These are phyloP conservation scores for Clitarchus hookeri DNA, from an alignment of 2,888 invertebrate genomes.

Conservation along the genomic window DNA sequence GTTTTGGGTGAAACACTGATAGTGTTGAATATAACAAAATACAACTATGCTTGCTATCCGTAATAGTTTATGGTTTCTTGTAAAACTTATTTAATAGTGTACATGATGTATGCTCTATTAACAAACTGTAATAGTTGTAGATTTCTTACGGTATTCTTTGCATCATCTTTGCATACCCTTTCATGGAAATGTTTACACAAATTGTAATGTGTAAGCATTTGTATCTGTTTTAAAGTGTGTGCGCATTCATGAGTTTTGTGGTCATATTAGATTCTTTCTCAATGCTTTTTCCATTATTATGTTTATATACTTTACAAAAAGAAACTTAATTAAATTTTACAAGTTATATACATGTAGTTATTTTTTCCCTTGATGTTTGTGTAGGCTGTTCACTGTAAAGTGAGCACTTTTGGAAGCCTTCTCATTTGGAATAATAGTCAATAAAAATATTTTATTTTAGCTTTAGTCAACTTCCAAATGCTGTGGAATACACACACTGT, in stretches of 20 bases:
- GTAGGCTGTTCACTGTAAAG: too few relatives aligned
- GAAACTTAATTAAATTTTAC: slow-evolving; percentile 24
- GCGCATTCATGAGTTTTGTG: not conserved
- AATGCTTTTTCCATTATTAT: not conserved
- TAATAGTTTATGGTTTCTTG: not conserved
- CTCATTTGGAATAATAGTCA: too few relatives aligned
- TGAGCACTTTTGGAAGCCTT: too few relatives aligned
- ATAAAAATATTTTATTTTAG: too few relatives aligned
- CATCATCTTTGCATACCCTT: not conserved
- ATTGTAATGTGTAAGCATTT: slow-evolving; percentile 1
- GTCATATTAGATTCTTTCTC: not conserved
- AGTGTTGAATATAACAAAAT: not conserved
- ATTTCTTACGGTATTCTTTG: not conserved
- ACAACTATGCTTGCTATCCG: not conserved
- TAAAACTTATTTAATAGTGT: not conserved
- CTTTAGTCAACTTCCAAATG: too few relatives aligned
- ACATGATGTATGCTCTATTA: not conserved
- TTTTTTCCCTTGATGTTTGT: not conserved
- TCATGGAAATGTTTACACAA: not conserved
- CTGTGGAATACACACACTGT: too few relatives aligned
- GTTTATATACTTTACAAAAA: slow-evolving; percentile 20
- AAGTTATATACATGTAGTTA: slow-evolving; percentile 10
- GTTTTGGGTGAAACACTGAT: not conserved
- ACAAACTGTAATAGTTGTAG: not conserved
- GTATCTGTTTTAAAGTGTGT: slow-evolving; percentile 14